Conservation (phyloP, 2,113 vertebrate species). For the Hirundichthys speculiger region DNA sequence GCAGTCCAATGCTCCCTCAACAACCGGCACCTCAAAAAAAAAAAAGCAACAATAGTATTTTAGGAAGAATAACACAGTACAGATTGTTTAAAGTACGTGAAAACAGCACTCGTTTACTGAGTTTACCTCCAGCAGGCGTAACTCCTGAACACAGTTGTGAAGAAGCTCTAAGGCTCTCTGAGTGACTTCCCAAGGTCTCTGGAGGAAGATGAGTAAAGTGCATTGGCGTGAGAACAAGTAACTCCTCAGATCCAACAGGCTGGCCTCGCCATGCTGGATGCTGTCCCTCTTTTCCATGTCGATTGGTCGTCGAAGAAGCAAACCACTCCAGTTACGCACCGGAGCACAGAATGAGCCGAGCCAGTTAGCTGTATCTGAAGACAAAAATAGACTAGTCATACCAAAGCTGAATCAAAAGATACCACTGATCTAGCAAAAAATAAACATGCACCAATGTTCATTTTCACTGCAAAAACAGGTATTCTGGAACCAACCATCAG, state of each 20-base stretch:
- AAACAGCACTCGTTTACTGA: accelerated
- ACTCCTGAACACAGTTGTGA: conserved; percentile 97
- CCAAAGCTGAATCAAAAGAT: background rate
- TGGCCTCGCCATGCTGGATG: conserved; percentile 91
- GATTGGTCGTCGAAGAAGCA: conserved; percentile 93
- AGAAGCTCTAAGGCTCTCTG: conserved; percentile 93
- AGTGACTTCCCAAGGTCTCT: conserved; percentile 97
- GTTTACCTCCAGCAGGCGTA: conserved; percentile 90
- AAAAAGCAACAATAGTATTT: background rate
- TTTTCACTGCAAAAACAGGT: background rate
- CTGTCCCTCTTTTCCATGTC: conserved; percentile 97
- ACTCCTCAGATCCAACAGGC: conserved; percentile 93
- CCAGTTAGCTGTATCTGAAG: conserved; percentile 95
- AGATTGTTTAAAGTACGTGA: background rate
- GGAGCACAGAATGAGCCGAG: conserved; percentile 95
- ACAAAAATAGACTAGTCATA: background rate
- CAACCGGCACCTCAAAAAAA: conserved; percentile 86
- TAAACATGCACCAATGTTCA: background rate
- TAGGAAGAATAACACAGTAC: background rate
- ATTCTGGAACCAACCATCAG: background rate
- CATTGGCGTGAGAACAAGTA: conserved; percentile 98
- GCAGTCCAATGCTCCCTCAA: conserved; percentile 94
- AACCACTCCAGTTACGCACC: conserved; percentile 92
- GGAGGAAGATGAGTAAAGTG: conserved; percentile 94
- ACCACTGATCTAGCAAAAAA: background rate